Evolutionary conservation across 2,113 vertebrate genomes (phyloP).

Genomic region (Callionymus lyra): DNA sequence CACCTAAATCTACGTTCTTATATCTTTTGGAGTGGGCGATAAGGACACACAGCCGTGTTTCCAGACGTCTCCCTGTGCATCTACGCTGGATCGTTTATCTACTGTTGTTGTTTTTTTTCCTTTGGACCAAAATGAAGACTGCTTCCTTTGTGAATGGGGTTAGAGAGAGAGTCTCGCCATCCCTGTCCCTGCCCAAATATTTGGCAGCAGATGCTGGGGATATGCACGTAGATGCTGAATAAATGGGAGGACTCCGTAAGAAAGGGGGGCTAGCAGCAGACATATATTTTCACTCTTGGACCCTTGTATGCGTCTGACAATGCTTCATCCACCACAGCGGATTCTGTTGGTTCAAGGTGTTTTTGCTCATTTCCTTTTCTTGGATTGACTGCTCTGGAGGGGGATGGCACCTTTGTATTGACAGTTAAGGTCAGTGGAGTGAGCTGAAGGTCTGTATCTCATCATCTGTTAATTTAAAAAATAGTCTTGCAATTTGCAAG

Average conservation of each 20-base stretch:
- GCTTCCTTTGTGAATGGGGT: constrained; percentile 10
- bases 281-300: constrained; percentile 16
- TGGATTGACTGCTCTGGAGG: constrained; percentile 4
- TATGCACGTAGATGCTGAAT: constrained; percentile 40
- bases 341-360: constrained; percentile 20
- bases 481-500: constrained; percentile 13
- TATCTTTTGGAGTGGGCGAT: constrained; percentile 5
- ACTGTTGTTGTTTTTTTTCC: background rate
- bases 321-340: constrained; percentile 32
- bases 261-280: constrained; percentile 29
- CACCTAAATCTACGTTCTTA: background rate
- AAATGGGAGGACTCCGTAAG: constrained; percentile 32
- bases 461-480: constrained; percentile 28
- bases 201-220: constrained; percentile 41
- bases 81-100: constrained; percentile 25
- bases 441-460: constrained; percentile 23
- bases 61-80: constrained; percentile 36
- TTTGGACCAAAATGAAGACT: constrained; percentile 35
- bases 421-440: constrained; percentile 53
- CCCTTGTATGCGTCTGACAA: constrained; percentile 30
- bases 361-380: constrained; percentile 24
- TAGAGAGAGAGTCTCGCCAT: constrained; percentile 25
- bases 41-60: constrained; percentile 15
- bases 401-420: constrained; percentile 29
- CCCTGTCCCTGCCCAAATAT: constrained; percentile 34